A percentile compares a stretch with the other conserved stretches of the same genome.
Conservation (phyloP, 2,113 vertebrate species). For the Clarias gariepinus region DNA sequence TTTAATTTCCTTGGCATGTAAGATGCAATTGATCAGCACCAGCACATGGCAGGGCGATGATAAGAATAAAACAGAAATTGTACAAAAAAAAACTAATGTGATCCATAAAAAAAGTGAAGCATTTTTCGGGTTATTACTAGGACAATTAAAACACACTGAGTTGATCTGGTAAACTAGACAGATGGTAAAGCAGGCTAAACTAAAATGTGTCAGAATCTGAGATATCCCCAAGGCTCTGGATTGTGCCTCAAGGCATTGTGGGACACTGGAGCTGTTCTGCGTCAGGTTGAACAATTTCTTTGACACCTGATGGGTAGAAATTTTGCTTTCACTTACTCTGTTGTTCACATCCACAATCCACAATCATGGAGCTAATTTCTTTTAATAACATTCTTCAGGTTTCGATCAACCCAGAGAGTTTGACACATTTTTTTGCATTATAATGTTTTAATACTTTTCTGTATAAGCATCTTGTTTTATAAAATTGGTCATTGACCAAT, state of each 20-base stretch:
- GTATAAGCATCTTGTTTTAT: too few species aligned
- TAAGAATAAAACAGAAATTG: neutral
- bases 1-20: neutral
- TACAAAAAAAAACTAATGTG: neutral
- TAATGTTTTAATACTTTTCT: too few species aligned
- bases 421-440: too few species aligned
- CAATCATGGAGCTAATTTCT: neutral
- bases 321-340: neutral
- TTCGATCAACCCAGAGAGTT: neutral
- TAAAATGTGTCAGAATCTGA: slow-evolving; percentile 16
- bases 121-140: neutral
- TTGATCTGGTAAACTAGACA: neutral
- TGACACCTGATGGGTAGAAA: slow-evolving; percentile 31
- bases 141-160: neutral
- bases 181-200: neutral
- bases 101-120: neutral
- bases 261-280: slow-evolving; percentile 22
- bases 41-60: neutral
- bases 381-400: neutral
- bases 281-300: slow-evolving; percentile 30
- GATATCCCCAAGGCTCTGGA: slow-evolving; percentile 21
- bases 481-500: too few species aligned
- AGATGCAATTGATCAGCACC: neutral
- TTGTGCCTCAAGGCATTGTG: slow-evolving; percentile 32
- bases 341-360: neutral